A percentile compares a stretch with the other conserved stretches of the same genome.
phyloP scores from a whole-genome alignment of 2,113 vertebrate species.

The human region GRCh38 chr12:129755001-129755500 shows the following conservation, averaged over 20 bases:
- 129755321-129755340: not conserved
- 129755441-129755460: not conserved
- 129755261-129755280: not conserved
- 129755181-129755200: not conserved
- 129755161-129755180: too few relatives aligned
- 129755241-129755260: not conserved
- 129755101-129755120: rapidly evolving
- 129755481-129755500: rapidly evolving
- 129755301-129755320: rapidly evolving
- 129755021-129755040: not conserved
- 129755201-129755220: rapidly evolving
- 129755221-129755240: too few relatives aligned
- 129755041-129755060: not conserved
- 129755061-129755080: rapidly evolving
- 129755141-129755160: not conserved
- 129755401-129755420: too few relatives aligned
- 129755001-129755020: not conserved
- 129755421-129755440: rapidly evolving
- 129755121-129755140: rapidly evolving
- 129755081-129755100: not conserved
- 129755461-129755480: too few relatives aligned
- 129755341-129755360: not conserved
- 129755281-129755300: rapidly evolving
- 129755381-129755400: not conserved
- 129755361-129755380: not conserved